Percentiles rank a stretch among this genome's conserved stretches.
These are phyloP conservation scores for Eilema griseolum DNA, from an alignment of 2,888 invertebrate genomes.

Conservation along the genomic window DNA sequence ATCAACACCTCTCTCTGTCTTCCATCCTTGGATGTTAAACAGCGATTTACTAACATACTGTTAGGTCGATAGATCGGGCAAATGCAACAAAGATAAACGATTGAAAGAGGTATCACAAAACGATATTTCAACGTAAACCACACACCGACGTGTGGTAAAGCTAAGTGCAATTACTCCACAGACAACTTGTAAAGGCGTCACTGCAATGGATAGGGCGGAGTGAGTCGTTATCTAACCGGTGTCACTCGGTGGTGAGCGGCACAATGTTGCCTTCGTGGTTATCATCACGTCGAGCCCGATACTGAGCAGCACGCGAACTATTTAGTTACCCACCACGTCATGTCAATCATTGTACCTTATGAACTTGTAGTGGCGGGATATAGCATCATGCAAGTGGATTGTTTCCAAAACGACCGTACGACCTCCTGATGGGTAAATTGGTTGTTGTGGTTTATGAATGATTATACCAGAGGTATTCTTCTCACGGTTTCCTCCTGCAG, in stretches of 20 bases:
- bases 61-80: not conserved
- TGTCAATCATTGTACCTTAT: constrained; percentile 53
- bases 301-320: constrained; percentile 90
- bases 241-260: constrained; percentile 67
- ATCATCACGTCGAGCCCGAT: constrained; percentile 60
- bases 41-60: not conserved
- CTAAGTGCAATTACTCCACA: constrained; percentile 25
- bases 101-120: not conserved
- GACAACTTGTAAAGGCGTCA: constrained; percentile 31
- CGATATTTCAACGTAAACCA: not conserved
- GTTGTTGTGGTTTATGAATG: not conserved
- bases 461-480: not conserved
- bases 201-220: constrained; percentile 47
- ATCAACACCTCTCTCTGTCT: too few species aligned
- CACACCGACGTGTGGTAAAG: constrained; percentile 14
- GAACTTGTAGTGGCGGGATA: constrained; percentile 26
- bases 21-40: too few species aligned
- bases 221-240: constrained; percentile 72
- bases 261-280: constrained; percentile 58
- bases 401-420: not conserved
- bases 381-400: not conserved
- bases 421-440: not conserved
- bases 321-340: constrained; percentile 63
- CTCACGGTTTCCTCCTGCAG: not conserved
- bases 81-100: not conserved